Base-by-base conservation (phyloP, 2,888 invertebrate genomes). In the Oxycera nigricornis region DNA sequence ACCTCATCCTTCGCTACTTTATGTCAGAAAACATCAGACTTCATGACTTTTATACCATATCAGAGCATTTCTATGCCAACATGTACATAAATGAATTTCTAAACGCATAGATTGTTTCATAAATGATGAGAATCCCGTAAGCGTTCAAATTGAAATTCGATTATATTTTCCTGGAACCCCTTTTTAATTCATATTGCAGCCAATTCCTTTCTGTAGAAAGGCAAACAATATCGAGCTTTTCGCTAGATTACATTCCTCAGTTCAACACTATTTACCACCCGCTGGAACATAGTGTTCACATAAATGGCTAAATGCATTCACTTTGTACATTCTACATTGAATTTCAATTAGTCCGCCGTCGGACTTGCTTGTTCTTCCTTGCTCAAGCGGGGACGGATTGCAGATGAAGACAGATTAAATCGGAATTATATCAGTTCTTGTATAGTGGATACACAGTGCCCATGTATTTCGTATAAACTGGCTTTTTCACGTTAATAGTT, bases 281-380 rank as follows among this genome's bases (percentile, higher is more conserved):
- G 65, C 41, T 20, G 65, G 22, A 26, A 31, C 20, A 65, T 7
- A 7, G 41, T 39, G 41, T 11, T n/a, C 7, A 39, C 65, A 41
- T 41, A 41, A 62, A 65, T 65, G 65, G 39, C 20, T 65, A 26
- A 41, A 65, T 65, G 41, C 39, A 39, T 20, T 65, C 65, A 24
- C 30, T 65, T 65, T 22, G 24, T 65, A 65, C 41, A 3, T 14
- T 3, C 17, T 65, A 65, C 65, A 65, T 30, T 65, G 65, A 65
- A 65, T 65, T 65, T 65, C 65, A 65, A 65, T 65, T 65, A 65
- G 24, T 24, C 9, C 65, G 39, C 24, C 22, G 35, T 31, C 1
- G 35, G 59, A 30, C n/a, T 6, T 6, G 61, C 17, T 20, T n/a
- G 20, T 61, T 2, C 35, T 61, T 57, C 14, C 26, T 2, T 46